Evolutionary conservation across 2,797 vertebrate genomes (phyloP).

Genomic region (Malurus leucopterus): DNA sequence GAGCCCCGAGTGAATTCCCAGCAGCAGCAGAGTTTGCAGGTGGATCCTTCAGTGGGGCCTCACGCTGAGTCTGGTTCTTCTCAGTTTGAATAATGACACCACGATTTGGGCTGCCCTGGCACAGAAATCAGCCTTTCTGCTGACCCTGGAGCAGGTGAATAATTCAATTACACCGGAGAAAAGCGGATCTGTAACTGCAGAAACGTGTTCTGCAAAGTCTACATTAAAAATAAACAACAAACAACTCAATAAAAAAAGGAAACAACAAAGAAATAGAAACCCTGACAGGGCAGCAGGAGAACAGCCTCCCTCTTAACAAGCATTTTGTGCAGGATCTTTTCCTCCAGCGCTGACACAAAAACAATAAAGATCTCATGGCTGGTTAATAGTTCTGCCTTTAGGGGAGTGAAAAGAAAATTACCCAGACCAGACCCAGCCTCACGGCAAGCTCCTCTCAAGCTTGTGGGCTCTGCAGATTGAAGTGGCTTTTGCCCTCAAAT

Average conservation of each 20-base stretch:
- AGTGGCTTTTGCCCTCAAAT: not conserved
- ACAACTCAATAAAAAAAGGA: not conserved
- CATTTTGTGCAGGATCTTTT: not conserved
- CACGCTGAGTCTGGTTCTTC: not conserved
- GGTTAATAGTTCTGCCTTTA: slow-evolving; percentile 36
- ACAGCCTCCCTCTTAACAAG: slow-evolving; percentile 21
- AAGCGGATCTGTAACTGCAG: not conserved
- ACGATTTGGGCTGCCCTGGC: not conserved
- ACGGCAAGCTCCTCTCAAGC: slow-evolving; percentile 22
- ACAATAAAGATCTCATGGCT: slow-evolving; percentile 34
- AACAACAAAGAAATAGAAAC: not conserved
- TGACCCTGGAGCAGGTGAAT: not conserved
- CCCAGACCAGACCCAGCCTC: not conserved
- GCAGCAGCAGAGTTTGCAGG: not conserved
- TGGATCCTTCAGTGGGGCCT: not conserved
- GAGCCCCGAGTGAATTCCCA: not conserved
- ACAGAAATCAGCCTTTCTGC: not conserved
- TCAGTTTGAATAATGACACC: not conserved
- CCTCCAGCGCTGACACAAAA: slow-evolving; percentile 34
- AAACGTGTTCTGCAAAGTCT: not conserved
- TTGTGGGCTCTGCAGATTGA: not conserved
- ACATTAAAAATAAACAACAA: not conserved
- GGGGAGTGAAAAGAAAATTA: slow-evolving; percentile 26
- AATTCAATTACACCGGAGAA: not conserved
- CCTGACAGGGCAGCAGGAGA: not conserved